phyloP scores from a whole-genome alignment of 1,140 invertebrate species.

The Zophobas atratus region DNA sequence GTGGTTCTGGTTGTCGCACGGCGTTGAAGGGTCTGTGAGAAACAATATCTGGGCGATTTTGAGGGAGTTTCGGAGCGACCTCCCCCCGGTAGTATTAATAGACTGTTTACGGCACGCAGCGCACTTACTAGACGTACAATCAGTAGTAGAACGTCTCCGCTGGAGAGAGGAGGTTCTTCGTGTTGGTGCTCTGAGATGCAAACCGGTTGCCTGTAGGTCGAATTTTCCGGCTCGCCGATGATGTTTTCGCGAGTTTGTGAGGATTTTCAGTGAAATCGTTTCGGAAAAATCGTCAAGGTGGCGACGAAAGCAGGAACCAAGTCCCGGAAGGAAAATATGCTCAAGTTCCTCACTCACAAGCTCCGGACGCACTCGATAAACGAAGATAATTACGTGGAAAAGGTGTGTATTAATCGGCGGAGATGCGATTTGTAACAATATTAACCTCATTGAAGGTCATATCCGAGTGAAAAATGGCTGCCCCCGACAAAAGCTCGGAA shows the following conservation, averaged over 20 bases:
- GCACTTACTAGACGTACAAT: constrained; percentile 63
- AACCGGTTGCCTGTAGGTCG: constrained; percentile 36
- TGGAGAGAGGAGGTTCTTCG: constrained; percentile 52
- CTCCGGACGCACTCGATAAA: constrained; percentile 85
- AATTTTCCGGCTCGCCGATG: constrained; percentile 15
- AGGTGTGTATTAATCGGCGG: constrained; percentile 63
- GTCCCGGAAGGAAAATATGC: constrained; percentile 73
- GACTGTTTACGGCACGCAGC: constrained; percentile 59
- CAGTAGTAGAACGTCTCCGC: constrained; percentile 62
- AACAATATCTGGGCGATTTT: background rate
- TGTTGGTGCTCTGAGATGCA: constrained; percentile 37
- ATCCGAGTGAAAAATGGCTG: constrained; percentile 66
- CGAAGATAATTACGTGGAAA: constrained; percentile 74
- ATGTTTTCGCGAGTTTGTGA: constrained; percentile 51
- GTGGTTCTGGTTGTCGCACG: too few relatives aligned
- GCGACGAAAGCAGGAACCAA: constrained; percentile 60
- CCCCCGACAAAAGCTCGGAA: constrained; percentile 60
- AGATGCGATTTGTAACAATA: constrained; percentile 51
- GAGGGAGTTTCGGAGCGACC: constrained; percentile 22
- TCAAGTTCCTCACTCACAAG: constrained; percentile 86
- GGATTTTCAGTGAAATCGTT: constrained; percentile 53
- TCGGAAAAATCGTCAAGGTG: constrained; percentile 60
- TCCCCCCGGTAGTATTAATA: constrained; percentile 64
- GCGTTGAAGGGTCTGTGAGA: background rate
- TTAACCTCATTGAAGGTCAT: constrained; percentile 68